Evolutionary conservation across 1,140 invertebrate species (phyloP), one percentile per base, ranked within the genome.

Genomic region (Ptiloglossa arizonensis): DNA sequence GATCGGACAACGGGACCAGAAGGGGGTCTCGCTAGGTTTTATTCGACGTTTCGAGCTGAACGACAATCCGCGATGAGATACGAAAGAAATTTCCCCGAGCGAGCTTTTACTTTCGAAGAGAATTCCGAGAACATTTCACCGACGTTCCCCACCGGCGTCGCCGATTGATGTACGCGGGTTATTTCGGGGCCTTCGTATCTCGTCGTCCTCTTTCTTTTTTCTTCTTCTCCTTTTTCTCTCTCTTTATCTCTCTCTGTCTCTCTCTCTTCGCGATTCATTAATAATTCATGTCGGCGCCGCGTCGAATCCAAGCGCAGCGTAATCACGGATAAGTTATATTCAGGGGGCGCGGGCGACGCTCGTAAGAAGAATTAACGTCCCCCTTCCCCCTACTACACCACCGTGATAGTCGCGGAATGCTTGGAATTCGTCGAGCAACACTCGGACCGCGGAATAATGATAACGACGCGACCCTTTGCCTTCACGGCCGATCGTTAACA

Each of bases 281-380:
- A 79, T 79, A 74, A 79, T 79, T 79, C 71, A 67, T 60, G 35
- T 19, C n/a, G 60, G 17, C 44, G 44, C 15, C 15, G 29, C 82
- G 66, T 80, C 50, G 67, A 83, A 83, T 83, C 68, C 71, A 52
- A 76, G 77, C 67, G n/a, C 17, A 46, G 5, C 52, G 79, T 81
- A 81, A 81, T 83, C 80, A 73, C 44, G 56, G 67, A 70, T 64
- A 80, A 83, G 46, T 83, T 80, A 80, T 57, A 54, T 69, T 41
- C 81, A 35, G 35, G 44, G n/a, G 57, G 62, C 17, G 29, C 66
- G 46, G 56, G 67, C n/a, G 52, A 71, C 44, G 69, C 62, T 69
- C 66, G 78, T 70, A 84, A 85, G 78, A 35, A 77, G 57, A 72
- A 85, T 85, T 85, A 80, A 85, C 62, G 66, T 52, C 57, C 13